These are phyloP conservation scores for Eriocheir sinensis DNA, from an alignment of 1,140 invertebrate species.

Conservation along the genomic window DNA sequence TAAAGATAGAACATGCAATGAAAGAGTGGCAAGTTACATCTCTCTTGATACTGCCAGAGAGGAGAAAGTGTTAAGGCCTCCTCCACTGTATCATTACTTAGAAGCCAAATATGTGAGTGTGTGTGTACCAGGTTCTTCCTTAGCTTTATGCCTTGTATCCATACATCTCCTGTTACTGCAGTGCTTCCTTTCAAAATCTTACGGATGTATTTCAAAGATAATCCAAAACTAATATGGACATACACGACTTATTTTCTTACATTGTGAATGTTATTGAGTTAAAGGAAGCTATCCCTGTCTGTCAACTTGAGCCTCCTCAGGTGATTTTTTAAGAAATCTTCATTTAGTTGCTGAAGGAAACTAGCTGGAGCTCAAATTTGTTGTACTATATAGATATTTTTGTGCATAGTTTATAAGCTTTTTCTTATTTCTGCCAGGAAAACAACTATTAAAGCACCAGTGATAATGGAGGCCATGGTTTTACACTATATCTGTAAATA, in stretches of 20 bases:
- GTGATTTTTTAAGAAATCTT: neutral
- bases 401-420: neutral
- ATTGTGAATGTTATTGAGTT: neutral
- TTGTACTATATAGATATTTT: neutral
- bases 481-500: neutral
- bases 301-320: neutral
- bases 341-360: neutral
- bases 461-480: neutral
- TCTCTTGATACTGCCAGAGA: no score
- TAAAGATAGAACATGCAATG: no score
- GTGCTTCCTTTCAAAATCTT: neutral
- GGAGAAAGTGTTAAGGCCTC: no score
- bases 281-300: neutral
- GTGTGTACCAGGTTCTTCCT: neutral
- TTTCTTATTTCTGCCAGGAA: neutral
- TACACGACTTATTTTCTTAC: neutral
- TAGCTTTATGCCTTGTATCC: constrained; percentile 2
- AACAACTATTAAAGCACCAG: neutral
- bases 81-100: neutral
- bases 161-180: neutral
- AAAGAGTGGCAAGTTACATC: no score
- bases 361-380: neutral
- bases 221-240: neutral
- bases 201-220: neutral
- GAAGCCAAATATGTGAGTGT: neutral